These are phyloP conservation scores for Pseudoips prasinana DNA, from an alignment of 2,888 invertebrate genomes.

Conservation along the genomic window DNA sequence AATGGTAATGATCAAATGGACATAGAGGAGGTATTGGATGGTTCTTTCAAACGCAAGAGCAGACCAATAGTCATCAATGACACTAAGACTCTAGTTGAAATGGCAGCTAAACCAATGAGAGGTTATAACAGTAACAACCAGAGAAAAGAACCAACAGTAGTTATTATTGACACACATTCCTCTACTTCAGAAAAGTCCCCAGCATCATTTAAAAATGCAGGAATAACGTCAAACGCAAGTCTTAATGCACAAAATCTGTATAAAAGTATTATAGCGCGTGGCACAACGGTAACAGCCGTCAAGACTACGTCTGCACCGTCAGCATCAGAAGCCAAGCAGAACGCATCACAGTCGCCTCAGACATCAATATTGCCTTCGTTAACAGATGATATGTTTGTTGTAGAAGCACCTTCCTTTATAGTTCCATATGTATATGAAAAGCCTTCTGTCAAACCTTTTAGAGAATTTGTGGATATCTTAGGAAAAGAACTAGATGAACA, in stretches of 20 bases:
- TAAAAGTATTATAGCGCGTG: conserved; percentile 70
- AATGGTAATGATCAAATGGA: conserved; percentile 83
- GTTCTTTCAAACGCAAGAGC: conserved; percentile 68
- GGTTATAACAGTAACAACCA: conserved; percentile 41
- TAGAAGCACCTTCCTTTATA: conserved; percentile 96
- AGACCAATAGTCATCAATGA: conserved; percentile 85
- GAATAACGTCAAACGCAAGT: conserved; percentile 22
- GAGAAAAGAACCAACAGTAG: conserved; percentile 88
- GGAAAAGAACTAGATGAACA: conserved; percentile 84
- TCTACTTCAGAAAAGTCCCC: conserved; percentile 83
- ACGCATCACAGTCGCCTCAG: conserved; percentile 26
- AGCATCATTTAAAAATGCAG: conserved; percentile 54
- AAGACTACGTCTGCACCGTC: conserved; percentile 38
- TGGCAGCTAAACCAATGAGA: conserved; percentile 81
- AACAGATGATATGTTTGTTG: conserved; percentile 95
- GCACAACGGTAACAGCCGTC: conserved; percentile 67
- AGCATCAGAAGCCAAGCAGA: conserved; percentile 36
- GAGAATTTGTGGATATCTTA: conserved; percentile 85
- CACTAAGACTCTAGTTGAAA: conserved; percentile 86
- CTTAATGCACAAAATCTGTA: conserved; percentile 85
- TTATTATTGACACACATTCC: conserved; percentile 89
- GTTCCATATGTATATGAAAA: conserved; percentile 97
- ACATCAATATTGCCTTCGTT: conserved; percentile 89
- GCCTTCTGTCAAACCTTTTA: conserved; percentile 89
- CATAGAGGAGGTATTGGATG: conserved; percentile 84